A percentile compares a stretch with the other conserved stretches of the same genome.
Conservation (phyloP, 53 echinoderm and acorn worm species). For the Stichopus horrens region DNA sequence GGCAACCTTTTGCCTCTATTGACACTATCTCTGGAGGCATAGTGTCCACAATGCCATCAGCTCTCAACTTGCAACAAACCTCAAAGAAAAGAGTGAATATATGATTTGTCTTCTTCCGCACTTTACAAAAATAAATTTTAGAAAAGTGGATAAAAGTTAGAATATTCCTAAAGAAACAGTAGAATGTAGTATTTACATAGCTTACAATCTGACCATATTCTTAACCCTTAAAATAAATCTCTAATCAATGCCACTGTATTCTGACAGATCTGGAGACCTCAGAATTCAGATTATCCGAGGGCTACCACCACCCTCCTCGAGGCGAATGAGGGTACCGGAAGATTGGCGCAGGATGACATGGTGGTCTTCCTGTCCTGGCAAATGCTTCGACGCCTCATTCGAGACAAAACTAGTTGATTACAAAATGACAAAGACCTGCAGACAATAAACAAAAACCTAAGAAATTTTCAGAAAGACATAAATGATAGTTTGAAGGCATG, state of each 20-base stretch:
- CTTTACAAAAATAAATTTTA: slow-evolving; percentile 45
- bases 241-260: neutral
- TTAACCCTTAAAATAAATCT: slow-evolving; percentile 2
- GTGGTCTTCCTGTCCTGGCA: too few relatives aligned
- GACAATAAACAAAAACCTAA: neutral
- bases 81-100: neutral
- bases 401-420: too few relatives aligned
- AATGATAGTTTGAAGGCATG: slow-evolving; percentile 32
- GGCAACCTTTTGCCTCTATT: neutral
- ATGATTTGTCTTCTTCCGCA: neutral
- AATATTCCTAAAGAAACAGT: slow-evolving; percentile 36
- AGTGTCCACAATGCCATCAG: neutral
- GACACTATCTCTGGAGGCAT: neutral
- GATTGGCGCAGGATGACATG: too few relatives aligned
- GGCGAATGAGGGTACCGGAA: neutral
- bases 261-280: neutral
- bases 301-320: neutral
- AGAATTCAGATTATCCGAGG: neutral
- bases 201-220: slow-evolving; percentile 1
- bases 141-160: slow-evolving; percentile 42
- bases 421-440: too few relatives aligned
- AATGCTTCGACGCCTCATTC: too few relatives aligned
- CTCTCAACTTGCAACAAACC: neutral
- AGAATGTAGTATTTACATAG: slow-evolving; percentile 10
- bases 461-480: slow-evolving; percentile 30